Percentiles rank a stretch among this genome's conserved stretches.
Conservation (phyloP, 2,888 invertebrate genomes). For the Epinotia demarniana region DNA sequence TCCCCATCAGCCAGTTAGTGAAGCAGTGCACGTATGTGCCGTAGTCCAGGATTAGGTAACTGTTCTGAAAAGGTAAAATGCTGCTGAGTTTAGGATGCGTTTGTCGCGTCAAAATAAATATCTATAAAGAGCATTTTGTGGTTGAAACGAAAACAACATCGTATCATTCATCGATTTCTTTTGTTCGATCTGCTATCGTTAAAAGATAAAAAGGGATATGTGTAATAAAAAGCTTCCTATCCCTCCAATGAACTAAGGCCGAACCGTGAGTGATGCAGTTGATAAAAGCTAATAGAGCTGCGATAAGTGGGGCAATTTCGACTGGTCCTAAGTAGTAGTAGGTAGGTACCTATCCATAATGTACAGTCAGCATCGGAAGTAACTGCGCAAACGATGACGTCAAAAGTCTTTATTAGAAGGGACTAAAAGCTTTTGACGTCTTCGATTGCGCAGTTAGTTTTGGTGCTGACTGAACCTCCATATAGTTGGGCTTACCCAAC, state of each 20-base stretch:
- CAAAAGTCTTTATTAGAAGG: no score
- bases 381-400: no score
- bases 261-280: background rate
- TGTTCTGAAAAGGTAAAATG: conserved; percentile 83
- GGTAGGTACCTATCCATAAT: no score
- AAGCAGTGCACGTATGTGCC: conserved; percentile 89
- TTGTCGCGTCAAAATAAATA: background rate
- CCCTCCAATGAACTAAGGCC: no score
- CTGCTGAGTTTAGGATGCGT: conserved; percentile 2
- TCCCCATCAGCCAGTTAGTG: conserved; percentile 90
- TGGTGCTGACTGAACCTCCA: no score
- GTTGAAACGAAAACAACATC: background rate
- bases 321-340: background rate
- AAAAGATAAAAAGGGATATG: background rate
- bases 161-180: background rate
- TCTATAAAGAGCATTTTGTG: background rate
- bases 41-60: conserved; percentile 87
- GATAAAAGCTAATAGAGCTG: background rate
- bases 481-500: no score
- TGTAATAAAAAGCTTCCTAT: no score
- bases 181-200: background rate
- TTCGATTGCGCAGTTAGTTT: no score
- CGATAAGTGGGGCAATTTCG: background rate
- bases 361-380: no score
- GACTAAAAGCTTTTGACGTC: no score